These are phyloP conservation scores for Eristalinus sepulchralis DNA, from an alignment of 2,888 invertebrate genomes.

Conservation along the genomic window DNA sequence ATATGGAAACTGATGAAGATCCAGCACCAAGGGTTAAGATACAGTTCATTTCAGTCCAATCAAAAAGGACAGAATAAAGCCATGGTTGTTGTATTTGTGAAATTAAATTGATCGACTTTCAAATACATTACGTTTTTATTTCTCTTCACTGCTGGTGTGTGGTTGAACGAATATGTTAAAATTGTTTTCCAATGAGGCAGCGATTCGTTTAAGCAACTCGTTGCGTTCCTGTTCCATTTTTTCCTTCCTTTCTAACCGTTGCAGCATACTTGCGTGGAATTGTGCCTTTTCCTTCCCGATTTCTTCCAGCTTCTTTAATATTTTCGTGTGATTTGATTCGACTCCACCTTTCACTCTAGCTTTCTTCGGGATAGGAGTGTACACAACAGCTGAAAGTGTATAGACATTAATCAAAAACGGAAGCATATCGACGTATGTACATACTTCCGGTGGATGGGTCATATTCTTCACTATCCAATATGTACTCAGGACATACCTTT, in stretches of 20 bases:
- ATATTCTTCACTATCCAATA: background rate
- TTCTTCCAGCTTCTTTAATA: background rate
- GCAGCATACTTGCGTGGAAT: background rate
- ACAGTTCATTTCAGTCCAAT: too few relatives aligned
- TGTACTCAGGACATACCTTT: background rate
- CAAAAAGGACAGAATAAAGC: too few relatives aligned
- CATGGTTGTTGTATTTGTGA: too few relatives aligned
- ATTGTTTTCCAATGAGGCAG: background rate
- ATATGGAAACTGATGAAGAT: too few relatives aligned
- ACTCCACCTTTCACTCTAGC: background rate
- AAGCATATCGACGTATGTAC: too few relatives aligned
- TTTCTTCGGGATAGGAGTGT: background rate
- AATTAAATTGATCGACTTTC: too few relatives aligned
- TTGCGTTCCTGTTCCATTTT: background rate
- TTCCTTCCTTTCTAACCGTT: background rate
- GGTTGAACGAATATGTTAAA: background rate
- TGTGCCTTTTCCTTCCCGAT: background rate
- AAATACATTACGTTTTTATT: too few relatives aligned
- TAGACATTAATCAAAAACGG: background rate
- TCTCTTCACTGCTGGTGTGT: background rate
- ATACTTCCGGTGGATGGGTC: too few relatives aligned
- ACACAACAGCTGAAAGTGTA: background rate
- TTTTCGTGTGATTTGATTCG: background rate
- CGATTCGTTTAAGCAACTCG: background rate
- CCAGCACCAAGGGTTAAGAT: too few relatives aligned